Evolutionary conservation across 2,113 vertebrate species (phyloP).

Genomic region (Corythornis cristatus): DNA sequence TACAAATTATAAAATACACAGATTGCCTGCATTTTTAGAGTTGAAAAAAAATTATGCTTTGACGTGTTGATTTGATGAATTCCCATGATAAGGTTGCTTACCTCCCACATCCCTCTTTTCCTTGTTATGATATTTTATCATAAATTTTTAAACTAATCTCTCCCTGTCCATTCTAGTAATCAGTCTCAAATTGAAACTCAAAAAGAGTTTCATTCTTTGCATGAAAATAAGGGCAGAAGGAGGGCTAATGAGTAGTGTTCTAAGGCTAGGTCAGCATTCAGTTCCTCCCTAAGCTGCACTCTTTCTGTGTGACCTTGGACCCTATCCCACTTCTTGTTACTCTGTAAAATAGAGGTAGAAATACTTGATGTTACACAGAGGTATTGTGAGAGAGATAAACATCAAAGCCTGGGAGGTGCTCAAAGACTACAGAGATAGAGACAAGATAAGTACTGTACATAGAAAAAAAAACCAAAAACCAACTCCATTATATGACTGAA

Average conservation of each 20-base stretch:
- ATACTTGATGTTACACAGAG: neutral
- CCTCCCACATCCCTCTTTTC: neutral
- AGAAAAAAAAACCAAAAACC: neutral
- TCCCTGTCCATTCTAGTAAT: neutral
- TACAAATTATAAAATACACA: neutral
- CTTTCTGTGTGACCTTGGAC: constrained; percentile 21
- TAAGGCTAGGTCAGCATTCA: neutral
- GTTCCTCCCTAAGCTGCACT: neutral
- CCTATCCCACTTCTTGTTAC: constrained; percentile 4
- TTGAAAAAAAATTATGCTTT: constrained; percentile 19
- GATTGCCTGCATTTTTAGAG: neutral
- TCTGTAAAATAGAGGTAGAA: neutral
- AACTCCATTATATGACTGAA: neutral
- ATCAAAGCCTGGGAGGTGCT: constrained; percentile 52
- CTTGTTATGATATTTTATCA: neutral
- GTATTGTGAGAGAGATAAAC: constrained; percentile 15
- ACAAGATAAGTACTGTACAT: constrained; percentile 32
- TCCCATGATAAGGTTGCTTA: neutral
- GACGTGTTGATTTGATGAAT: constrained; percentile 1
- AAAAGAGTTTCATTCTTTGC: neutral
- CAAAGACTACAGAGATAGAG: constrained; percentile 34
- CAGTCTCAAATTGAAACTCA: neutral
- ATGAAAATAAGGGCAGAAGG: neutral
- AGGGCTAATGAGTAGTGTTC: neutral
- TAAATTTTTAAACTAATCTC: neutral